These are phyloP conservation scores for Zootermopsis nevadensis DNA, from an alignment of 2,888 invertebrate genomes.

Conservation along the genomic window DNA sequence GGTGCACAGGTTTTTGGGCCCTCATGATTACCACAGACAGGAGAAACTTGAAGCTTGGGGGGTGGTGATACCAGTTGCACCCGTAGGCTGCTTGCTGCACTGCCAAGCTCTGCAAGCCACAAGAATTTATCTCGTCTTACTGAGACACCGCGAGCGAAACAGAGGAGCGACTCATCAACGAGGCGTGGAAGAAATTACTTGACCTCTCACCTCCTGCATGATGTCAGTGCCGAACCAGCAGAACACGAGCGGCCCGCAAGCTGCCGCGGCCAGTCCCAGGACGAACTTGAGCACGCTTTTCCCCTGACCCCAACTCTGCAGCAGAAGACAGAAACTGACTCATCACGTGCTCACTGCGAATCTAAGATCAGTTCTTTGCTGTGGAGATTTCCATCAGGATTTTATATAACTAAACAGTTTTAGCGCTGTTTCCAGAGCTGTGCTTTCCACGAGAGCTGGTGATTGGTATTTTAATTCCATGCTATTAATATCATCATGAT, in stretches of 20 bases:
- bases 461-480: no score
- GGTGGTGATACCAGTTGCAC: slow-evolving; percentile 6
- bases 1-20: neutral
- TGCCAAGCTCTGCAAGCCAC: slow-evolving; percentile 1
- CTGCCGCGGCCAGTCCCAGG: neutral
- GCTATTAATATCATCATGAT: no score
- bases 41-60: neutral
- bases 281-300: neutral
- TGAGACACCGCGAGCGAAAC: no score
- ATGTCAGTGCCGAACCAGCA: slow-evolving; percentile 32
- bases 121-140: neutral
- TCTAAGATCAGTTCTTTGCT: no score
- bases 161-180: neutral
- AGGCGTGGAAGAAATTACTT: neutral
- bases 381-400: no score
- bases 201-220: slow-evolving; percentile 4
- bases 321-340: neutral
- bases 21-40: slow-evolving; percentile 10
- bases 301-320: slow-evolving; percentile 25
- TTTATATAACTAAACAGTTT: no score
- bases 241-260: slow-evolving; percentile 27
- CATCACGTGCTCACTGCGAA: no score
- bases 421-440: no score
- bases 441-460: no score
- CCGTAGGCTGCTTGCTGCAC: slow-evolving; percentile 18